Evolutionary conservation across 2,113 vertebrate genomes (phyloP), one percentile per base, ranked within the genome.

Genomic region (Macaca mulatta): DNA sequence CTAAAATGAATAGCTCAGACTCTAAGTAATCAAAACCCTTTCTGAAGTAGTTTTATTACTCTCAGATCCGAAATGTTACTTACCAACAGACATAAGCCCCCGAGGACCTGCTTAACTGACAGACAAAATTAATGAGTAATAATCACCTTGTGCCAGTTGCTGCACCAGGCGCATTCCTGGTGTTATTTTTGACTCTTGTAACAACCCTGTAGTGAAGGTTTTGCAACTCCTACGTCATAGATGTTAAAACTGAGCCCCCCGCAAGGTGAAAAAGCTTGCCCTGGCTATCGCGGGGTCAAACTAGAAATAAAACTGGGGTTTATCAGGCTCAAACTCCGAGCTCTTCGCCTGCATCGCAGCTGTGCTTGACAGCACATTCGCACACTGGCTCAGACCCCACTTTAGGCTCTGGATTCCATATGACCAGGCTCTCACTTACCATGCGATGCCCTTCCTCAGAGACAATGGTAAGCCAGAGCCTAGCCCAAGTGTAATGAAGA

Each of bases 301-400:
- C n/a, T 30, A 5, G 50, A 75, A 3, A 18, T 0, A 6, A 67
- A 89, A 40, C 57, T 38, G 25, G 2, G 38, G 20, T 5, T 18
- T 13, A 13, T 55, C 32, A 1, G 7, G 25, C 14, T 43, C 8
- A 5, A 30, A 38, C 8, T 74, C 85, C 12, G 2, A 7, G 8
- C 35, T 59, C 3, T 61, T 55, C 35, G 86, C 20, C 0, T 0
- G 2, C 20, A 4, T 23, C 55, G 27, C 30, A 6, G 38, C 18
- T 22, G 32, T 35, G 30, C 20, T 8, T 0, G 0, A 27, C 0
- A 7, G 25, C 38, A 1, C 2, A 2, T 2, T 7, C 3, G 14
- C 22, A 14, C 2, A 3, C 22, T 20, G 2, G 13, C 87, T 88
- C 59, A 3, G 27, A 8, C 9, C 8, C 5, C 1, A 0, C 0